These are phyloP conservation scores for Chionomys nivalis DNA, from an alignment of 2,113 vertebrate genomes.

Conservation along the genomic window DNA sequence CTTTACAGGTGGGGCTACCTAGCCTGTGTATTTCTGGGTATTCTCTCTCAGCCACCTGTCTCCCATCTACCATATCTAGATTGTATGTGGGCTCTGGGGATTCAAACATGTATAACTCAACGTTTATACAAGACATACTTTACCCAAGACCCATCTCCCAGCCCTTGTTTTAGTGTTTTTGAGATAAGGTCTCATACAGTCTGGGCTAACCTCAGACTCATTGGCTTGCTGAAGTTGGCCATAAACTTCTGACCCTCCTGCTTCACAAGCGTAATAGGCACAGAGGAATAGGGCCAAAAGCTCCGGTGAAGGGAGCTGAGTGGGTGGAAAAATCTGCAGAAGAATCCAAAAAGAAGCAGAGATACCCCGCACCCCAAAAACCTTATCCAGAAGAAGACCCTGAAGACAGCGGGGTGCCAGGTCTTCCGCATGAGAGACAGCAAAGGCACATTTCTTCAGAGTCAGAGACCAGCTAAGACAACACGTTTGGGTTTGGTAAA, in stretches of 20 bases:
- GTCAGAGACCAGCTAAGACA: neutral
- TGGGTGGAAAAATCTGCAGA: neutral
- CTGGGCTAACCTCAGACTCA: neutral
- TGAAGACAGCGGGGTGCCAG: neutral
- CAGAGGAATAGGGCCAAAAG: neutral
- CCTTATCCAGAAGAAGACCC: neutral
- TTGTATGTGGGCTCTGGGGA: neutral
- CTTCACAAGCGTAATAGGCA: neutral
- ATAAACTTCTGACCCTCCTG: neutral
- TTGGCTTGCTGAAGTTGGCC: neutral
- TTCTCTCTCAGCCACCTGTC: neutral
- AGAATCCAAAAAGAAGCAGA: neutral
- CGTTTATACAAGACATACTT: too few relatives aligned
- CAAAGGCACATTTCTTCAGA: neutral
- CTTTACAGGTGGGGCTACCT: neutral
- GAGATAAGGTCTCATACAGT: neutral
- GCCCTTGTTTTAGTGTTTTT: neutral
- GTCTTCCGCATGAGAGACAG: neutral
- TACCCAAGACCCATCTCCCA: neutral
- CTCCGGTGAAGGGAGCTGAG: neutral
- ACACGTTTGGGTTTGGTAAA: neutral
- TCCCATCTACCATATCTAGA: neutral
- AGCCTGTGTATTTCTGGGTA: neutral
- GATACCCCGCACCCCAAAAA: neutral
- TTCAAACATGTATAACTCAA: neutral